phyloP scores from a whole-genome alignment of 2,797 vertebrate species.

The Macropus fuliginosus region DNA sequence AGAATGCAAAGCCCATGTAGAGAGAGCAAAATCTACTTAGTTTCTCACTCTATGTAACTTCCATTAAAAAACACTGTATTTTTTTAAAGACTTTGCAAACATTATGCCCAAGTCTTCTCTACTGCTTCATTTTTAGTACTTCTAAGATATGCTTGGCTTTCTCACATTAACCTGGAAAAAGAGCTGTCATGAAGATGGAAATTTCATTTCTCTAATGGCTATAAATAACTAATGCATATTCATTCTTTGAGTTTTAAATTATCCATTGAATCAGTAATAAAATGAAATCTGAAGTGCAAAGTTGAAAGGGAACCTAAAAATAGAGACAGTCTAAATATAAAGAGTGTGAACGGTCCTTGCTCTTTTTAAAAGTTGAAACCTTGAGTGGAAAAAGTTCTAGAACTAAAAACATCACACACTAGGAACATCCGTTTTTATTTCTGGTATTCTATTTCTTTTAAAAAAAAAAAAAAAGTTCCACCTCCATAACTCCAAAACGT shows the following conservation, averaged over 20 bases:
- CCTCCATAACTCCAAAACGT: not conserved
- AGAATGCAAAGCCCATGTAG: conserved; percentile 62
- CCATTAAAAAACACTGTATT: conserved; percentile 70
- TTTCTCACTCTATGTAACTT: conserved; percentile 66
- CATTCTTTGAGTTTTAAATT: conserved; percentile 50
- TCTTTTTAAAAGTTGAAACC: conserved; percentile 59
- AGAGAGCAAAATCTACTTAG: conserved; percentile 59
- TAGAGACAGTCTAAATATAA: conserved; percentile 51
- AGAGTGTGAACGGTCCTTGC: conserved; percentile 32
- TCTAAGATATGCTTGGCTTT: conserved; percentile 56
- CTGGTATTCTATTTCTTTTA: not conserved
- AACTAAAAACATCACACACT: not conserved
- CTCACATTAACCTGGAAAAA: conserved; percentile 55
- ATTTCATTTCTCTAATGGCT: conserved; percentile 59
- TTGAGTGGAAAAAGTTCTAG: conserved; percentile 14
- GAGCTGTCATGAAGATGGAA: conserved; percentile 53
- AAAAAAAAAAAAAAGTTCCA: not conserved
- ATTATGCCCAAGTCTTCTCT: conserved; percentile 68
- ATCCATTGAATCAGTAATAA: conserved; percentile 41
- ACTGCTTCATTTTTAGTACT: conserved; percentile 66
- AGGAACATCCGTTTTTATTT: not conserved
- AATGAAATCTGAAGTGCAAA: conserved; percentile 51
- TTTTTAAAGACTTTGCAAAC: conserved; percentile 74
- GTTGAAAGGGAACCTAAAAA: conserved; percentile 59
- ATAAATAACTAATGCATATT: conserved; percentile 62